phyloP scores from a whole-genome alignment of 2,888 invertebrate genomes.

The Sclerodermus sp. region DNA sequence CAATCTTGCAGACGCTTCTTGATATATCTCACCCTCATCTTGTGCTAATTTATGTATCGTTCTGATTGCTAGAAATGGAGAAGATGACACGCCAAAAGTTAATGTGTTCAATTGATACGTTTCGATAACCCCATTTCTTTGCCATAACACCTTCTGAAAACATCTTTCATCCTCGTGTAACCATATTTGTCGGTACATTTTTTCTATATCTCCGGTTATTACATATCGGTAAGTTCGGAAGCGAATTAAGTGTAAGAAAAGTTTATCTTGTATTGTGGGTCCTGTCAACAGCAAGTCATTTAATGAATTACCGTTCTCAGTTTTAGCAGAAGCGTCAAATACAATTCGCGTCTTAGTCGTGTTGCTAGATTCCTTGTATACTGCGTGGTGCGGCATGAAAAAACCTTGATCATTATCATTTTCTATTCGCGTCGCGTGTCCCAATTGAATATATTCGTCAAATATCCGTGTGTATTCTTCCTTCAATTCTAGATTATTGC shows the following conservation, averaged over 20 bases:
- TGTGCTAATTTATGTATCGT: background rate
- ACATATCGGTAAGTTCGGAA: background rate
- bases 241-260: constrained; percentile 6
- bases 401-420: background rate
- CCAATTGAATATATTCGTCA: background rate
- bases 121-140: background rate
- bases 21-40: background rate
- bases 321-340: too few relatives aligned
- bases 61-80: too few relatives aligned
- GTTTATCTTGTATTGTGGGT: constrained; percentile 8
- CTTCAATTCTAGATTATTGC: background rate
- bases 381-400: constrained; percentile 3
- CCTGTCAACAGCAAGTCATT: too few relatives aligned
- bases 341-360: constrained; percentile 4
- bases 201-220: background rate
- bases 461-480: background rate
- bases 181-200: background rate
- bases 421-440: background rate
- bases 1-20: background rate
- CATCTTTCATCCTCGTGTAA: background rate
- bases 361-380: background rate
- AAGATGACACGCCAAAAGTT: constrained; percentile 5
- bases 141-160: constrained; percentile 6
- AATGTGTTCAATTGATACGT: constrained; percentile 8
- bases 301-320: too few relatives aligned